phyloP scores from a whole-genome alignment of 2,888 invertebrate genomes.

The Meiosimyza decipiens region DNA sequence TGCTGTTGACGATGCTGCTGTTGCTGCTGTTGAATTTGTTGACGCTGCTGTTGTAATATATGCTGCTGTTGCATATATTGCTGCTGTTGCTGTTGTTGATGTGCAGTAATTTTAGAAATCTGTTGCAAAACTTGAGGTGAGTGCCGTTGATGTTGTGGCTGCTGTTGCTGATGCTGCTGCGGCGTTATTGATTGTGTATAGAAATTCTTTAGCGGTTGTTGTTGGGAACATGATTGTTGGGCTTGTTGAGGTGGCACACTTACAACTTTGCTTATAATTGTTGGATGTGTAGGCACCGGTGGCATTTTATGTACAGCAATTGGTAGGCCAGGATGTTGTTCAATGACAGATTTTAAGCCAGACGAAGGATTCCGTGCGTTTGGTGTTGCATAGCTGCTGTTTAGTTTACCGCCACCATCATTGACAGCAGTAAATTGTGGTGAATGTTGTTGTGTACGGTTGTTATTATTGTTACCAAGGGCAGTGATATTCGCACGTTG shows the following conservation, averaged over 20 bases:
- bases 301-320: constrained; percentile 58
- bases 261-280: constrained; percentile 62
- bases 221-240: constrained; percentile 52
- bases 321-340: constrained; percentile 49
- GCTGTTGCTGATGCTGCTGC: constrained; percentile 45
- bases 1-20: constrained; percentile 51
- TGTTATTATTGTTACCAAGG: constrained; percentile 54
- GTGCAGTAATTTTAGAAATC: constrained; percentile 55
- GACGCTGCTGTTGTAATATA: constrained; percentile 54
- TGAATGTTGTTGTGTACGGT: constrained; percentile 44
- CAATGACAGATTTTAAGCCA: constrained; percentile 64
- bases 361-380: constrained; percentile 40
- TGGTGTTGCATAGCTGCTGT: constrained; percentile 46
- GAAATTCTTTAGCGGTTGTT: constrained; percentile 28
- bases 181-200: constrained; percentile 43
- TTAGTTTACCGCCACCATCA: constrained; percentile 57
- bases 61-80: constrained; percentile 50
- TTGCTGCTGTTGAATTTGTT: constrained; percentile 62
- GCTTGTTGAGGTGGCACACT: constrained; percentile 62
- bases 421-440: constrained; percentile 52
- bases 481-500: constrained; percentile 44
- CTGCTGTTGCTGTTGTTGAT: constrained; percentile 52
- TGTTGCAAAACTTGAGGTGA: constrained; percentile 47
- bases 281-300: constrained; percentile 56
- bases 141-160: constrained; percentile 37